Percentiles rank a stretch among this genome's conserved stretches.
Evolutionary conservation across 1,140 invertebrate species (phyloP).

Genomic region (Babylonia areolata): DNA sequence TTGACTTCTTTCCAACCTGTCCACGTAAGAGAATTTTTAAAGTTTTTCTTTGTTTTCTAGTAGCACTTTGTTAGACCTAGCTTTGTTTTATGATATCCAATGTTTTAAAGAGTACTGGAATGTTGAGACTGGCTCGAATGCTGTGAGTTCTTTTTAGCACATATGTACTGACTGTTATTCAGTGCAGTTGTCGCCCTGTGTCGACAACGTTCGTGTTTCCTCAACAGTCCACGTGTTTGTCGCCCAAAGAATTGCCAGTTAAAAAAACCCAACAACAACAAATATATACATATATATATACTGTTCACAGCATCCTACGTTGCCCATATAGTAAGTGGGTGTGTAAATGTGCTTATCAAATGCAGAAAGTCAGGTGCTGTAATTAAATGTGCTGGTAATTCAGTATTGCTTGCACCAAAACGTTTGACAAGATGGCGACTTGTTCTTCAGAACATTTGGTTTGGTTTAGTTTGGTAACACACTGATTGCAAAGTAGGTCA

Average conservation of each 20-base stretch:
- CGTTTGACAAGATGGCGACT: no score
- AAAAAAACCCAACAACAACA: no score
- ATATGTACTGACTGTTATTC: background rate
- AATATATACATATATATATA: no score
- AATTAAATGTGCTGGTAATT: no score
- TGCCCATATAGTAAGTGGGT: no score
- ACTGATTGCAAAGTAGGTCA: no score
- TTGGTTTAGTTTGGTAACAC: no score
- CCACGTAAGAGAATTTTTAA: background rate
- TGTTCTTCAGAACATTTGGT: no score
- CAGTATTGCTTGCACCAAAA: no score
- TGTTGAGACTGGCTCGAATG: background rate
- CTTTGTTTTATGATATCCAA: background rate
- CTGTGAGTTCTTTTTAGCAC: background rate
- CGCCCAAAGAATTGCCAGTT: background rate
- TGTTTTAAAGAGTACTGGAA: background rate
- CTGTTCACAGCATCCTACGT: no score
- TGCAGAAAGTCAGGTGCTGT: no score
- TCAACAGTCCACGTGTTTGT: background rate
- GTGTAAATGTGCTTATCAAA: no score
- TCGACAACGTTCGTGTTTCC: background rate
- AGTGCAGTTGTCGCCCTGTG: background rate
- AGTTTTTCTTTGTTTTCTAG: background rate
- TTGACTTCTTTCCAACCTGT: background rate
- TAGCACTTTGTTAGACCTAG: background rate